phyloP scores from a whole-genome alignment of 2,113 vertebrate genomes.

The Capricornis sumatraensis region DNA sequence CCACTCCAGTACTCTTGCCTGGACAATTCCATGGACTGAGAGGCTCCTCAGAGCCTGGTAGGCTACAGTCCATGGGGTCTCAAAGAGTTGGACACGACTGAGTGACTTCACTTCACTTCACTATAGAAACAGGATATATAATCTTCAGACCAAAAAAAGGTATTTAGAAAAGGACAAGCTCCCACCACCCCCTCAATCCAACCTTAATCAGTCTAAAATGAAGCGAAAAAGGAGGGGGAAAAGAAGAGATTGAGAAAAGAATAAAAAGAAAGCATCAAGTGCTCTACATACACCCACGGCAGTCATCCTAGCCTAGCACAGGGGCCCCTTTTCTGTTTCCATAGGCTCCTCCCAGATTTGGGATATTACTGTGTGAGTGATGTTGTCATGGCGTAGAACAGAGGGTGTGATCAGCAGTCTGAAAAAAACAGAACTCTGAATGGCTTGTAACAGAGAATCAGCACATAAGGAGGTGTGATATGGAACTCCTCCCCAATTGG shows the following conservation, averaged over 20 bases:
- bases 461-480: not conserved
- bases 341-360: not conserved
- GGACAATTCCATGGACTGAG: no score
- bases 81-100: no score
- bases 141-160: not conserved
- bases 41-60: no score
- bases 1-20: no score
- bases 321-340: not conserved
- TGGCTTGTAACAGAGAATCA: not conserved
- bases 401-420: not conserved
- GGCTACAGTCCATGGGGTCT: no score
- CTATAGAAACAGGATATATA: not conserved
- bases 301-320: not conserved
- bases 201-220: not conserved
- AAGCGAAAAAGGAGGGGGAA: not conserved
- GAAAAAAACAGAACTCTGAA: not conserved
- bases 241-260: not conserved
- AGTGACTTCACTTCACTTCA: no score
- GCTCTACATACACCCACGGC: not conserved
- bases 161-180: not conserved
- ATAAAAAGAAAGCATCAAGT: not conserved
- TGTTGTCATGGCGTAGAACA: not conserved
- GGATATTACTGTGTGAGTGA: not conserved
- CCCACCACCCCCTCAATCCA: not conserved
- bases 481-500: not conserved